These are phyloP conservation scores for Spatulosminthurus flaviceps DNA, from an alignment of 2,888 invertebrate genomes.

Conservation along the genomic window DNA sequence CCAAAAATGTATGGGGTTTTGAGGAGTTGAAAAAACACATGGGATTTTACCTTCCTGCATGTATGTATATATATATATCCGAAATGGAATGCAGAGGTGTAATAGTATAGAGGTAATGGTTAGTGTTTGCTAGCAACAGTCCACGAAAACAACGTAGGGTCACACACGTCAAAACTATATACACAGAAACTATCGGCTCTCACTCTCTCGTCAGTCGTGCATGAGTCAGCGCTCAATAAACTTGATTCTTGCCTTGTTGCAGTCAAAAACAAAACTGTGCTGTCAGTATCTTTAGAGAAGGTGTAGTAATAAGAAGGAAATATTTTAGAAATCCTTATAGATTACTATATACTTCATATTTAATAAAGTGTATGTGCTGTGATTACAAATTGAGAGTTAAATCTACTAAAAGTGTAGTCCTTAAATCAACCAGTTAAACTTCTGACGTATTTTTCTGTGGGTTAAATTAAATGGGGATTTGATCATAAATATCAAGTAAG, in stretches of 20 bases:
- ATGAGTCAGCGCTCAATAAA: conserved; percentile 28
- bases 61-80: background rate
- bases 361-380: too few relatives aligned
- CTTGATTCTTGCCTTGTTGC: conserved; percentile 9
- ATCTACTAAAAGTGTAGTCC: too few relatives aligned
- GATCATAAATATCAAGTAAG: too few relatives aligned
- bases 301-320: too few relatives aligned
- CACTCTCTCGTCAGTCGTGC: background rate
- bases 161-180: background rate
- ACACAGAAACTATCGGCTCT: background rate
- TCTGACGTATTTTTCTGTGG: too few relatives aligned
- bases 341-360: too few relatives aligned
- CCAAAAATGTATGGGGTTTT: too few relatives aligned
- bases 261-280: background rate
- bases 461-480: too few relatives aligned
- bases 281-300: background rate
- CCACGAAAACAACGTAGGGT: background rate
- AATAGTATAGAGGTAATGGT: background rate
- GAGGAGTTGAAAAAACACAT: too few relatives aligned
- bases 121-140: conserved; percentile 6
- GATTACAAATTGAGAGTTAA: too few relatives aligned
- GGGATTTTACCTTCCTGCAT: background rate
- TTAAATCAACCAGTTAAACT: too few relatives aligned
- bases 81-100: background rate
- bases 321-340: too few relatives aligned